These are phyloP conservation scores for Zoroaster sp. DNA, from an alignment of 53 echinoderm and acorn worm genomes.

Conservation along the genomic window DNA sequence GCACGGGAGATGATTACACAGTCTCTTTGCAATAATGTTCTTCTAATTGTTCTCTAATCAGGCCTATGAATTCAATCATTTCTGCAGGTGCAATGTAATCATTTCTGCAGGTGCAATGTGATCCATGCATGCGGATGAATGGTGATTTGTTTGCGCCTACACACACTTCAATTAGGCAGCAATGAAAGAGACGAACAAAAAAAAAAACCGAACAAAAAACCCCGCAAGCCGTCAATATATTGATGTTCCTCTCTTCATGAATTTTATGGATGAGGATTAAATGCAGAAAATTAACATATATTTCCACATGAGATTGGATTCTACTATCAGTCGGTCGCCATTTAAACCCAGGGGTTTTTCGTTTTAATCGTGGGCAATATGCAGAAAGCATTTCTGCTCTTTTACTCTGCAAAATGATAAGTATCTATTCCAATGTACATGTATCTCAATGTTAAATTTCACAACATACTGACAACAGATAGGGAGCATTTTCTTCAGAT, in stretches of 20 bases:
- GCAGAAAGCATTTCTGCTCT: no score
- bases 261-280: conserved; percentile 22
- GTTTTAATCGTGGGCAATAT: neutral
- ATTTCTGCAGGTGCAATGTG: neutral
- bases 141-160: neutral
- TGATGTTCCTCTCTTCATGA: conserved; percentile 3
- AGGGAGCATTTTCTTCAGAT: no score
- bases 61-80: neutral
- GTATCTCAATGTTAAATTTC: no score
- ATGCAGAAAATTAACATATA: neutral
- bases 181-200: no score
- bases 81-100: neutral
- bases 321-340: no score
- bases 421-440: no score
- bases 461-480: no score
- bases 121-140: neutral
- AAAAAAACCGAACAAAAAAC: no score
- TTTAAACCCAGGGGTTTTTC: neutral
- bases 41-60: neutral
- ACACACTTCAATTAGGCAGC: neutral
- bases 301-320: neutral
- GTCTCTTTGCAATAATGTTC: no score
- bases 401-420: neutral
- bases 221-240: neutral
- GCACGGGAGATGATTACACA: no score